phyloP scores from a whole-genome alignment of 2,113 vertebrate species.

The Uropsilus gracilis region DNA sequence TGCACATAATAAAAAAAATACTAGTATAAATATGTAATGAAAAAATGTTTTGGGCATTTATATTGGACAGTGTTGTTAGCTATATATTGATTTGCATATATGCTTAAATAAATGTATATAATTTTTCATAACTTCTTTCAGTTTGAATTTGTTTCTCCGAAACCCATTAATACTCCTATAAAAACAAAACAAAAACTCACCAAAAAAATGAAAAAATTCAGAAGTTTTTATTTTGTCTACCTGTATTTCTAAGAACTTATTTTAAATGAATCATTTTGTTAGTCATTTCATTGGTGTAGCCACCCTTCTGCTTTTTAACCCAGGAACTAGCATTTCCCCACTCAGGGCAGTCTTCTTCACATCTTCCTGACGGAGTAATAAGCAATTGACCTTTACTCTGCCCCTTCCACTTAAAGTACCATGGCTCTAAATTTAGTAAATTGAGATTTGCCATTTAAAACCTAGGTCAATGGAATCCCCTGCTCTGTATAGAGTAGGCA shows the following conservation, averaged over 20 bases:
- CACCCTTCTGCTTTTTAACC: not conserved
- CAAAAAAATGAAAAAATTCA: not conserved
- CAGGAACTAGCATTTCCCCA: not conserved
- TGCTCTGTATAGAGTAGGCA: not conserved
- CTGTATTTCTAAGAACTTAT: not conserved
- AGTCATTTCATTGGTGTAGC: not conserved
- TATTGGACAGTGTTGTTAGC: not conserved
- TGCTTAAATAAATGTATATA: not conserved
- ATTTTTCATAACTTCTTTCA: not conserved
- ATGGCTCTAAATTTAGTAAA: not conserved
- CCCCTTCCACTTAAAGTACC: not conserved
- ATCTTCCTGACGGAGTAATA: not conserved
- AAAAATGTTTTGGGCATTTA: not conserved
- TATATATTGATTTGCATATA: not conserved
- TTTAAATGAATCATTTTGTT: not conserved
- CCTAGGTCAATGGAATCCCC: not conserved
- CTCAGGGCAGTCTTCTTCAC: not conserved
- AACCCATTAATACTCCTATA: not conserved
- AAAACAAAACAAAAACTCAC: not conserved
- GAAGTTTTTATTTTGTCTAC: not conserved
- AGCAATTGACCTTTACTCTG: not conserved
- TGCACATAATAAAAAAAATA: not conserved
- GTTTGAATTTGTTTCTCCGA: not conserved
- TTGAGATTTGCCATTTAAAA: not conserved
- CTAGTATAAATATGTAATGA: not conserved